These are phyloP conservation scores for Scaptomyza flava DNA, from an alignment of 2,888 invertebrate species.

Conservation along the genomic window DNA sequence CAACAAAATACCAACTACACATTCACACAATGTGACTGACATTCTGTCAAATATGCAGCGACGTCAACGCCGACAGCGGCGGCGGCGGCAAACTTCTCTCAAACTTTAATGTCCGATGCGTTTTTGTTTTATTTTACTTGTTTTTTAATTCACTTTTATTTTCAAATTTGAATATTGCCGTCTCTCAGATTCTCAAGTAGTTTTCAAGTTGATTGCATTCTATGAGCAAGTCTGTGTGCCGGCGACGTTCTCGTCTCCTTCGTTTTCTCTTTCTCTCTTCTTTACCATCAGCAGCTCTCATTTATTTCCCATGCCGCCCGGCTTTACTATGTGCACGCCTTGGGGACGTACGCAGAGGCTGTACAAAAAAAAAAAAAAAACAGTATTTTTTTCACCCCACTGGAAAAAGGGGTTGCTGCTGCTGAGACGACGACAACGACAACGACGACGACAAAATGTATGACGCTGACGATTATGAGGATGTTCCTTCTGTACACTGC, in stretches of 20 bases:
- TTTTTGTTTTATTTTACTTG: constrained; percentile 30
- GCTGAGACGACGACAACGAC: constrained; percentile 8
- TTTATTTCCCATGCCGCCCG: constrained; percentile 64
- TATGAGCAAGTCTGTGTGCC: constrained; percentile 46
- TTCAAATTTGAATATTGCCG: constrained; percentile 70
- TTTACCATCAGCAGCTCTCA: constrained; percentile 31
- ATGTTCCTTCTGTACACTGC: constrained; percentile 31
- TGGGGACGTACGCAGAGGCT: constrained; percentile 22
- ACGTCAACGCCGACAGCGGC: constrained; percentile 40
- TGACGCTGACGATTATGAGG: constrained; percentile 42
- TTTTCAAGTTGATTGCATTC: constrained; percentile 77
- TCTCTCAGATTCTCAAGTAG: constrained; percentile 71
- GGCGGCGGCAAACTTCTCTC: constrained; percentile 35
- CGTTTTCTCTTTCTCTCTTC: constrained; percentile 30
- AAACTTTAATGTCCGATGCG: constrained; percentile 32
- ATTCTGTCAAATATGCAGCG: constrained; percentile 75
- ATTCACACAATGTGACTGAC: constrained; percentile 65
- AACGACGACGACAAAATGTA: constrained; percentile 3
- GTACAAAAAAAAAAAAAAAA: constrained; percentile 4
- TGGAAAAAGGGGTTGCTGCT: constrained; percentile 56
- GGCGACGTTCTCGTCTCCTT: constrained; percentile 31
- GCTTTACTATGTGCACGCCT: constrained; percentile 36
- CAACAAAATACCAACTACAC: constrained; percentile 23
- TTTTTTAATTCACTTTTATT: constrained; percentile 63
- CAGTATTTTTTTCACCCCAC: constrained; percentile 67